These are phyloP conservation scores for Rhinolophus ferrumequinum DNA, from an alignment of 2,113 vertebrate genomes.

Conservation along the genomic window DNA sequence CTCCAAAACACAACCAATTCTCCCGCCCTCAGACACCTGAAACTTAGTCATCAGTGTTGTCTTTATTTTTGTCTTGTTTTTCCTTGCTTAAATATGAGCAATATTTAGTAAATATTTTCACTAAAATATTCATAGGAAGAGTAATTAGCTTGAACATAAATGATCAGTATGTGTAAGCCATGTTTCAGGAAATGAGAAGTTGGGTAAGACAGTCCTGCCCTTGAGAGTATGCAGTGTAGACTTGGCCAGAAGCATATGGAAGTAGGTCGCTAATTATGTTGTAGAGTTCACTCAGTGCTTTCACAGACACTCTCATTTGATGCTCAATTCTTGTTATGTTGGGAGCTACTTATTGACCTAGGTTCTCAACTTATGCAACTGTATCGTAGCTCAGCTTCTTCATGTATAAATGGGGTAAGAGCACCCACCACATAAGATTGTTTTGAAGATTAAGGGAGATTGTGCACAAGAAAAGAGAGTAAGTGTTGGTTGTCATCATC, in stretches of 20 bases:
- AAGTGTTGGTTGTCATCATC: neutral
- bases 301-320: neutral
- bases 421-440: neutral
- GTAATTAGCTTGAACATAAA: neutral
- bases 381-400: neutral
- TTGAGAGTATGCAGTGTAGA: neutral
- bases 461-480: neutral
- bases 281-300: neutral
- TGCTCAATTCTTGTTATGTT: neutral
- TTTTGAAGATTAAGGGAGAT: neutral
- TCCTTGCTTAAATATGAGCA: neutral
- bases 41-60: neutral
- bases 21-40: neutral
- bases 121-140: neutral
- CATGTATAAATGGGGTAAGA: neutral
- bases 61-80: neutral
- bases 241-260: no score
- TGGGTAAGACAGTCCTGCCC: neutral
- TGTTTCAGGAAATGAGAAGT: neutral
- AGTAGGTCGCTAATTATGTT: neutral
- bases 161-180: neutral
- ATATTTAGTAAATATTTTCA: no score
- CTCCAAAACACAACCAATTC: neutral
- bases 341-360: neutral
- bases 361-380: neutral